A percentile compares a stretch with the other conserved stretches of the same genome.
Evolutionary conservation across 2,797 vertebrate species (phyloP).

Genomic region (Rhinella marina): DNA sequence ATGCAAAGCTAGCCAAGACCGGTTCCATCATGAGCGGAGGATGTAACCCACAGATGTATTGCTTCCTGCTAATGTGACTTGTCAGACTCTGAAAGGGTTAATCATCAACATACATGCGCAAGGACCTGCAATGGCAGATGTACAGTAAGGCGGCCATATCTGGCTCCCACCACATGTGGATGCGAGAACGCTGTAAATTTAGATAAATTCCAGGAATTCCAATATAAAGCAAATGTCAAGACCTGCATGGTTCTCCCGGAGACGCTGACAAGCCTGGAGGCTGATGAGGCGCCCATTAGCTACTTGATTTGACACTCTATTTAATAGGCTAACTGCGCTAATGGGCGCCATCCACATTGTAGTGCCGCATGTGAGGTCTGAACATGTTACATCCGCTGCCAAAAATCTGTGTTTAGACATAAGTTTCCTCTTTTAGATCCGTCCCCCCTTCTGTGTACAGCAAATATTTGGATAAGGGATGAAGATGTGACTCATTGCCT

Average conservation of each 20-base stretch:
- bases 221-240: slow-evolving; percentile 12
- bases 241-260: neutral
- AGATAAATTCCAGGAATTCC: slow-evolving; percentile 22
- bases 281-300: neutral
- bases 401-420: slow-evolving; percentile 13
- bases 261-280: neutral
- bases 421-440: neutral
- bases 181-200: slow-evolving; percentile 8
- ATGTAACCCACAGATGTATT: neutral
- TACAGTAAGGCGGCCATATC: too few relatives aligned
- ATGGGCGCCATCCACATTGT: neutral
- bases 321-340: neutral
- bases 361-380: slow-evolving; percentile 23
- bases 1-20: neutral
- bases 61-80: neutral
- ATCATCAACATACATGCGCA: neutral
- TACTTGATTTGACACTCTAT: neutral
- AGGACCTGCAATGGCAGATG: neutral
- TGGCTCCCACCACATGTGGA: neutral
- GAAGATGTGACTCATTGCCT: neutral
- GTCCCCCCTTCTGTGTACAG: neutral
- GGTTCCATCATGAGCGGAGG: neutral
- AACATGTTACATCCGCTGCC: neutral
- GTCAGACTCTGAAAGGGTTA: neutral
- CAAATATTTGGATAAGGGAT: slow-evolving; percentile 40